Percentiles rank a stretch among this genome's conserved stretches.
phyloP scores from a whole-genome alignment of 2,113 vertebrate species.

The Neolamprologus falcicula region DNA sequence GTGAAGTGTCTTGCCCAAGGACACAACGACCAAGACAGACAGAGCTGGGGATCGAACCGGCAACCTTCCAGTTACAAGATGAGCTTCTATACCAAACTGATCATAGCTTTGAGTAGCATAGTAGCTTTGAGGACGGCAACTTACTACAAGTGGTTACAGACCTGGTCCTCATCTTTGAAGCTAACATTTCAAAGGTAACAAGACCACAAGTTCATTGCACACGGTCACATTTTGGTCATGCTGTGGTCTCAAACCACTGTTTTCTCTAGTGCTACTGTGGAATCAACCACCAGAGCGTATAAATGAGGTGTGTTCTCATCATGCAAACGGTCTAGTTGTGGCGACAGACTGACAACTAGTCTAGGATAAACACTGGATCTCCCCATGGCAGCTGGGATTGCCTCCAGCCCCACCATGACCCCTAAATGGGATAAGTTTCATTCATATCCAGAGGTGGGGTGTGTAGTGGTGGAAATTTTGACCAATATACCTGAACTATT shows the following conservation, averaged over 20 bases:
- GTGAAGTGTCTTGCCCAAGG: neutral
- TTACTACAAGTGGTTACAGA: neutral
- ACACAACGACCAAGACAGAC: neutral
- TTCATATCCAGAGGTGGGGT: neutral
- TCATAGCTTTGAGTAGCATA: neutral
- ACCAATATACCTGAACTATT: neutral
- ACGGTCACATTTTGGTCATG: neutral
- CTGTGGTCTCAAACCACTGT: neutral
- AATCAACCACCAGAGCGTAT: neutral
- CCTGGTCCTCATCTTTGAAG: neutral
- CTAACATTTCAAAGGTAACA: neutral
- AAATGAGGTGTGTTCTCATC: neutral
- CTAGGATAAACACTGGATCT: neutral
- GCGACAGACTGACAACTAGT: neutral
- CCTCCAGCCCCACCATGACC: neutral
- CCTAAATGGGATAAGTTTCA: neutral
- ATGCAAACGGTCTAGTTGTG: fast-evolving
- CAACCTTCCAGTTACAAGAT: fast-evolving
- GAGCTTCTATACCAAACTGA: neutral
- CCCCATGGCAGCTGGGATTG: neutral
- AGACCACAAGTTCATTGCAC: neutral
- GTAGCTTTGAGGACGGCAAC: fast-evolving
- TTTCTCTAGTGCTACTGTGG: neutral
- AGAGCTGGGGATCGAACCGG: neutral
- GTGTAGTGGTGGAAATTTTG: neutral